Conservation (phyloP, 1,140 invertebrate species). For the Rhynchophorus ferrugineus region DNA sequence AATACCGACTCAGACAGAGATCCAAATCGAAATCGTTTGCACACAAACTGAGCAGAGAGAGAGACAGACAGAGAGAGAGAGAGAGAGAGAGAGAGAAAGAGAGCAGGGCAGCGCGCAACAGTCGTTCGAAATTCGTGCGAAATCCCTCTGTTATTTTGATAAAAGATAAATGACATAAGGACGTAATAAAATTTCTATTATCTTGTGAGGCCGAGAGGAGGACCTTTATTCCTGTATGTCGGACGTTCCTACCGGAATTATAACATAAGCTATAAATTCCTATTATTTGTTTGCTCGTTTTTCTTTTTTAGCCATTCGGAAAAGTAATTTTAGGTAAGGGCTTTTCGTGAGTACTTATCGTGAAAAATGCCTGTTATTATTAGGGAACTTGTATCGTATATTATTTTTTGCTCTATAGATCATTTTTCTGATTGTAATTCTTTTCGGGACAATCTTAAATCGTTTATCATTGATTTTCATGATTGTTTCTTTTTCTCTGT, state of each 20-base stretch:
- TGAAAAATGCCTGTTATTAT: constrained; percentile 12
- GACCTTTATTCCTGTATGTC: constrained; percentile 17
- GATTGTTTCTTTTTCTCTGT: too few relatives aligned
- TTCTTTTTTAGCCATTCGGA: constrained; percentile 18
- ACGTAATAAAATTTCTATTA: constrained; percentile 24
- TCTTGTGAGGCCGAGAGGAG: constrained; percentile 12
- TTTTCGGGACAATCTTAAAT: too few relatives aligned
- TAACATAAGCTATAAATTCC: constrained; percentile 24
- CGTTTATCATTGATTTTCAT: too few relatives aligned
- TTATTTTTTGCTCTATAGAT: too few relatives aligned
- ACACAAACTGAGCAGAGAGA: too few relatives aligned
- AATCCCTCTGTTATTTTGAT: constrained; percentile 17
- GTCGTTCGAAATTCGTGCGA: constrained; percentile 8
- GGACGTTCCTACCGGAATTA: constrained; percentile 20
- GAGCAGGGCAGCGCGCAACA: too few relatives aligned
- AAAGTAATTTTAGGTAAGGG: constrained; percentile 22
- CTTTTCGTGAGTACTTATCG: constrained; percentile 12
- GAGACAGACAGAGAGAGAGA: too few relatives aligned
- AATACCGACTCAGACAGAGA: too few relatives aligned
- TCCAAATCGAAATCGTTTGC: too few relatives aligned
- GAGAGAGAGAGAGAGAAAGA: too few relatives aligned
- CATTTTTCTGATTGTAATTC: too few relatives aligned
- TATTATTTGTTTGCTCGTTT: constrained; percentile 21
- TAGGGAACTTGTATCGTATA: constrained; percentile 7
- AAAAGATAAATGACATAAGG: constrained; percentile 22